Evolutionary conservation across 2,113 vertebrate genomes (phyloP), one percentile per base, ranked within the genome.

Genomic region (Callithrix jacchus): DNA sequence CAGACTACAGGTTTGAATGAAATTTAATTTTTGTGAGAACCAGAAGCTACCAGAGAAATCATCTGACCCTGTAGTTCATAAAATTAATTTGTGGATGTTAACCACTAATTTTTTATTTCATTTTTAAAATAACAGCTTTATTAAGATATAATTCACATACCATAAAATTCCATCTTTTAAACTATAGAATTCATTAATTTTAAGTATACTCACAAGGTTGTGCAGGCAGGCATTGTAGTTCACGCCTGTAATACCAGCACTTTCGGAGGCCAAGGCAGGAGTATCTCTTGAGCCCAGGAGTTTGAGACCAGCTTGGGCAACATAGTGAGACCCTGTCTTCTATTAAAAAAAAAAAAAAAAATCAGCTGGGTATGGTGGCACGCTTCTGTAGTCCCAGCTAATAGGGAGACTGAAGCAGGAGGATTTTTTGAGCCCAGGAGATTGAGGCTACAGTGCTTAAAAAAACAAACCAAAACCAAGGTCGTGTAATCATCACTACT

Each of bases 71-170:
- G 23, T 91, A 61, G 58, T 77, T 21, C 40, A 42, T 96, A 42
- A 92, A 92, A 64, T 52, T 77, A 90, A 70, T 77, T 87, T 87
- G 21, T 87, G 25, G 1, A 49, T 86, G 27, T 93, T 42, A 87
- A 40, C 66, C 1, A 74, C 74, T 49, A 76, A 52, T 85, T 92
- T 89, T 86, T 92, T 30, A 49, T 68, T 89, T 54, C 30, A 66
- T 73, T 89, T 89, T 89, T 58, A 5, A n/a, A 91, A 27, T 56
- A 89, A 84, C 12, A 83, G 13, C 12, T 86, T 71, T 68, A 66
- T 66, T 89, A 82, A 96, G 27, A 30, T 94, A 45, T n/a, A 64
- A 85, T 86, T 77, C 30, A 85, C 35, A 80, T n/a, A n/a, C 49
- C 27, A 30, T 70, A 94, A 76, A 87, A 94, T 91, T 56, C 5